These are phyloP conservation scores for Champsocephalus gunnari DNA, from an alignment of 2,797 vertebrate species.

Conservation along the genomic window DNA sequence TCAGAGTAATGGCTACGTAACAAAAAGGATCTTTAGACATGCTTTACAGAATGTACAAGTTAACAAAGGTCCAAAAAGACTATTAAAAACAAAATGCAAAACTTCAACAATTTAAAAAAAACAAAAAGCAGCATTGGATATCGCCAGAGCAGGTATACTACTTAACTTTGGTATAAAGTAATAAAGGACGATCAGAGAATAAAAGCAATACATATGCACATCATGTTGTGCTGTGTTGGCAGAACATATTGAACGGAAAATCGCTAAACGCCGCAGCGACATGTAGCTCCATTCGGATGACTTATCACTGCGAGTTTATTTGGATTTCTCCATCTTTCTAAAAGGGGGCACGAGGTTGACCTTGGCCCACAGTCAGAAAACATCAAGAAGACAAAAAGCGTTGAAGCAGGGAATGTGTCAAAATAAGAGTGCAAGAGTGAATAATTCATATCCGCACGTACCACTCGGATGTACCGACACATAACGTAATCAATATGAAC, in stretches of 20 bases:
- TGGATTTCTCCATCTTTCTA: constrained; percentile 7
- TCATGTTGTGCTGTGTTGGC: constrained; percentile 32
- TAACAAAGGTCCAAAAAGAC: constrained; percentile 72
- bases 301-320: constrained; percentile 11
- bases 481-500: background rate
- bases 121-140: constrained; percentile 80
- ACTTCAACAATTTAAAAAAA: constrained; percentile 55
- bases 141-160: constrained; percentile 74
- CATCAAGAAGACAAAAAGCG: background rate
- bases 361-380: constrained; percentile 15
- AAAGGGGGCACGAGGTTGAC: constrained; percentile 15
- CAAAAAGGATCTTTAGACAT: constrained; percentile 83
- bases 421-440: background rate
- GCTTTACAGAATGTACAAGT: constrained; percentile 87
- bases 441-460: background rate
- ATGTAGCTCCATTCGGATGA: constrained; percentile 23
- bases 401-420: background rate
- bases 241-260: constrained; percentile 29
- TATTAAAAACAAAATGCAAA: constrained; percentile 44
- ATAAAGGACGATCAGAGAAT: constrained; percentile 55
- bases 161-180: constrained; percentile 85
- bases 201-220: constrained; percentile 54
- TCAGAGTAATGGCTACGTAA: constrained; percentile 82
- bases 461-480: constrained; percentile 9
- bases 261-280: background rate